Evolutionary conservation across 64 coral and sea anemone species (phyloP), one percentile per base, ranked within the genome.

Genomic region (Montipora efflorescens): DNA sequence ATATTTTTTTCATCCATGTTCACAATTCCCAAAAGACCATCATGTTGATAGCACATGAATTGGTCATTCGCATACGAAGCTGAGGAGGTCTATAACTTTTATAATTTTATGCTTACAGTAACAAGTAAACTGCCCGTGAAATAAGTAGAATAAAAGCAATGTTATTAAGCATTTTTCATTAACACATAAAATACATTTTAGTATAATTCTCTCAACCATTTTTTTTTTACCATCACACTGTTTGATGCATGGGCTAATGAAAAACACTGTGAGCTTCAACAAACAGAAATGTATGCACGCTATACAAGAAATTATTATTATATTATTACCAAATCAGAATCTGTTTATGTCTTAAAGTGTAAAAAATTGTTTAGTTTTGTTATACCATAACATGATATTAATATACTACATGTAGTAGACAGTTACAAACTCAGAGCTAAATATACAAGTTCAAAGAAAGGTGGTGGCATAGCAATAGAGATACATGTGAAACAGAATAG

Each of bases 141-240:
- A 64, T 64, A 64, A 64, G 59, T 73, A 75, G 73, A 43, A 75
- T 75, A 75, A 75, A 75, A 75, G 21, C 36, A 75, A 75, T 75
- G 25, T 71, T 76, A 76, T 76, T 47, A 23, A 28, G 74, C 74
- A 76, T 13, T 76, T 76, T 76, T 13, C 74, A 76, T 76, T 76
- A 45, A 76, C 22, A 76, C 74, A 76, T 76, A 76, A 76, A 76
- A 76, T 76, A 76, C 5, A 76, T 76, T 47, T 76, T 76, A 74
- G 71, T 74, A 5, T 74, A 22, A 74, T 74, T 74, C 25, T 74
- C 71, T 36, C 71, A 74, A 74, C 23, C 72, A 74, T 28, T 74
- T 23, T 74, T 74, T 74, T 74, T 74, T 36, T 36, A 74, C 72
- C 72, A 74, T 74, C 72, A 74, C 72, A 74, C 1, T 36, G 28